These are phyloP conservation scores for Tyrophagus putrescentiae DNA, from an alignment of 1,140 invertebrate genomes.

Conservation along the genomic window DNA sequence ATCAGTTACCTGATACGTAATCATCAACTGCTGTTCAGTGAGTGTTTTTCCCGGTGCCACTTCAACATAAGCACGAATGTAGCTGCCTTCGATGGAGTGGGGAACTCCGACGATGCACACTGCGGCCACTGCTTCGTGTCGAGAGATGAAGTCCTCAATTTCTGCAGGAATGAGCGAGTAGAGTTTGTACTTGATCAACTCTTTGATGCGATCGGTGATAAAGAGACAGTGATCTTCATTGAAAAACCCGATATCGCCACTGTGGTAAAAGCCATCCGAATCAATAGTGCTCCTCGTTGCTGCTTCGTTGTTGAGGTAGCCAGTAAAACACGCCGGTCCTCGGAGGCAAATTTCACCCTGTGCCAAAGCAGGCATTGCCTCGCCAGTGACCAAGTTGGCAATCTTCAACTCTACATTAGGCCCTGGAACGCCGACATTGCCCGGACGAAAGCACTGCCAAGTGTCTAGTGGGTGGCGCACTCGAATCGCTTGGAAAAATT, in stretches of 20 bases:
- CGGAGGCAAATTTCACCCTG: conserved; percentile 29
- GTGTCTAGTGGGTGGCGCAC: no score
- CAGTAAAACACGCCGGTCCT: conserved; percentile 29
- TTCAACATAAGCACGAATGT: neutral
- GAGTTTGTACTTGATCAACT: neutral
- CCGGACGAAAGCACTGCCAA: neutral
- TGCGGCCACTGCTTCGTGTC: neutral
- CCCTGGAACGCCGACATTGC: neutral
- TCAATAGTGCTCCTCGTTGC: conserved; percentile 73
- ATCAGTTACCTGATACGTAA: conserved; percentile 2
- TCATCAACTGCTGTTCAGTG: neutral
- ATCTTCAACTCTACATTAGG: neutral
- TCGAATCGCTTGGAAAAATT: no score
- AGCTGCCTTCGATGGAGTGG: neutral
- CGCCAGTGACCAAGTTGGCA: neutral
- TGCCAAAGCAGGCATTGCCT: neutral
- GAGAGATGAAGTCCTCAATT: neutral
- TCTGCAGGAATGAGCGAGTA: neutral
- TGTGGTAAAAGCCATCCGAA: conserved; percentile 38
- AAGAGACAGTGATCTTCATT: conserved; percentile 26
- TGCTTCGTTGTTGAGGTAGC: conserved; percentile 63
- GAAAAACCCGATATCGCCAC: conserved; percentile 35
- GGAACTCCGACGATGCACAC: neutral
- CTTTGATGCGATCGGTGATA: conserved; percentile 27
- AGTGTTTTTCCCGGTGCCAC: neutral